Percentiles rank a stretch among this genome's conserved stretches.
These are phyloP conservation scores for Eriocheir sinensis DNA, from an alignment of 1,140 invertebrate genomes.

Conservation along the genomic window DNA sequence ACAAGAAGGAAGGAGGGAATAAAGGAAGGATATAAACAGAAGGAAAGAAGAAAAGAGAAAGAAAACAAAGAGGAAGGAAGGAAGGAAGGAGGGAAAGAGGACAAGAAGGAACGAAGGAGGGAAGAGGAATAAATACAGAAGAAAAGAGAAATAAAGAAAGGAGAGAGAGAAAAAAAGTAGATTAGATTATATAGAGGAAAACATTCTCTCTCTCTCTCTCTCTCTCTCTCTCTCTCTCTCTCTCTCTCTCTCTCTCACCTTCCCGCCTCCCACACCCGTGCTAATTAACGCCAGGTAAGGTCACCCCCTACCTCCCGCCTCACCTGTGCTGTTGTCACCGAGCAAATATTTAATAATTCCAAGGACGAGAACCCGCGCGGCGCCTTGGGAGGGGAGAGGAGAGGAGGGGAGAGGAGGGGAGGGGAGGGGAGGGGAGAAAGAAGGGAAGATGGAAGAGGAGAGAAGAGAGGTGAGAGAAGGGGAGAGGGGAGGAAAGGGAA, in stretches of 20 bases:
- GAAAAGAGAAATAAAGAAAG: neutral
- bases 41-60: no score
- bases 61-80: slow-evolving; percentile 16
- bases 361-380: no score
- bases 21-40: no score
- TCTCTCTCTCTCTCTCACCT: neutral
- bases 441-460: no score
- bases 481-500: neutral
- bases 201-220: neutral
- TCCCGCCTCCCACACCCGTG: neutral
- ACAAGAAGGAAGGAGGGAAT: no score
- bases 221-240: slow-evolving; percentile 22
- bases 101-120: neutral
- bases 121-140: neutral
- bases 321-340: no score
- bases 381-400: no score
- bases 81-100: neutral
- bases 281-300: neutral
- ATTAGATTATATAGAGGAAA: neutral
- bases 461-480: no score
- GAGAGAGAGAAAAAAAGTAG: neutral
- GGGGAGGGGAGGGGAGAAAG: no score
- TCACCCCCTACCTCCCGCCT: neutral
- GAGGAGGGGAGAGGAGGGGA: no score
- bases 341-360: no score